Base-by-base conservation (phyloP, 2,888 invertebrate species). In the Alsophila aescularia region DNA sequence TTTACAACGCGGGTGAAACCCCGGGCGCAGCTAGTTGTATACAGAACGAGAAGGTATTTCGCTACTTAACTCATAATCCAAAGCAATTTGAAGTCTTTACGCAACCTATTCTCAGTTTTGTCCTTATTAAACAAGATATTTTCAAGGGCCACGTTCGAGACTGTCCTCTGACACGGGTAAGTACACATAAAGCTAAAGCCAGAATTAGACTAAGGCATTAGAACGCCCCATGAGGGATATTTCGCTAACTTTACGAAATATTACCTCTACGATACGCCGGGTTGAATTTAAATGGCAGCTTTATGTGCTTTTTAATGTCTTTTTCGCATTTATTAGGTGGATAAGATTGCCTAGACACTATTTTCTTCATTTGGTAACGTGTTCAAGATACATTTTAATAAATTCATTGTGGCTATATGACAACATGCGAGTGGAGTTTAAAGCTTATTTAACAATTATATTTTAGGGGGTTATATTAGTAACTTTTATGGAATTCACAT, bases 191-290 rank as follows among this genome's bases (percentile, higher is more conserved):
- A n/a, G n/a, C n/a, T n/a, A 52, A 52, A 47, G 41, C 47, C 41
- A 34, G 43, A 56, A 62, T 67, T 62, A 55, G 60, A 63, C 66
- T 68, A 62, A 68, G 45, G 31, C 54, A 60, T 69, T 62, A 61
- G 48, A 51, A 48, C 15, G 31, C 48, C 62, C 66, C 66, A 21
- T 42, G 52, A 40, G 57, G 58, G 51, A 61, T 52, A 60, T 40
- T 37, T 32, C 40, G 50, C 66, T 35, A 67, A 59, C 62, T 70
- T 71, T 47, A 54, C 53, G 52, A 72, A 65, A 65, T 64, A 68
- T 69, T 67, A 65, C 67, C 61, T 64, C 48, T 41, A 58, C 54
- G 43, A 18, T 34, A 24, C 48, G 7, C 36, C 7, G 42, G 50
- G 44, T 45, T 48, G 44, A 58, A 49, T 59, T 31, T 52, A 41